These are phyloP conservation scores for Nesoenas mayeri DNA, from an alignment of 2,113 vertebrate species.

Conservation along the genomic window DNA sequence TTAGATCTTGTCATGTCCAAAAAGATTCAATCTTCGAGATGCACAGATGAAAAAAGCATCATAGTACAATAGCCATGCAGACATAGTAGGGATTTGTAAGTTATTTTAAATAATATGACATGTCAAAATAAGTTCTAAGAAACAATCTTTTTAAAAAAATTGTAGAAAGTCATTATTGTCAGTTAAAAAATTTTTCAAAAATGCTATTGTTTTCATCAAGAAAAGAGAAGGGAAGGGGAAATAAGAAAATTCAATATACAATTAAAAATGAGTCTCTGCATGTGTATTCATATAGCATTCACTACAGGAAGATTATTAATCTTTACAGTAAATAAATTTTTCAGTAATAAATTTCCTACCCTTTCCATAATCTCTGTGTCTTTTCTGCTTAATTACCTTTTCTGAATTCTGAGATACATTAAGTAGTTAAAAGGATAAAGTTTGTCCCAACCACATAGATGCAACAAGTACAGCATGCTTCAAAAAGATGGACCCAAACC, in stretches of 20 bases:
- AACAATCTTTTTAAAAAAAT: not conserved
- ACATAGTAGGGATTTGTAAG: not conserved
- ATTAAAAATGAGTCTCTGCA: not conserved
- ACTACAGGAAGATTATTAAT: not conserved
- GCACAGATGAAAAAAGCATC: not conserved
- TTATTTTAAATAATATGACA: not conserved
- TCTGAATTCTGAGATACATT: not conserved
- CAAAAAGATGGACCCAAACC: no score
- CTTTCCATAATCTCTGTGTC: not conserved
- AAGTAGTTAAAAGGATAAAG: not conserved
- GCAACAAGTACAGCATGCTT: not conserved
- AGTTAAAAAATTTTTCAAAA: not conserved
- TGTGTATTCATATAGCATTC: not conserved
- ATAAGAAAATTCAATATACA: not conserved
- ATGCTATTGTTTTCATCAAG: not conserved
- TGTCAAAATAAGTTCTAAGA: not conserved
- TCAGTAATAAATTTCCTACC: not conserved
- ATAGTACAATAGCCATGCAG: accelerated
- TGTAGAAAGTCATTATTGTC: not conserved
- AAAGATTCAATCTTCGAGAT: not conserved
- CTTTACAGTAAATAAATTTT: not conserved
- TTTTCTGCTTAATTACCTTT: not conserved
- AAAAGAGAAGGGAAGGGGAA: not conserved
- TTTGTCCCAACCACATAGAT: not conserved
- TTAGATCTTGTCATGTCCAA: not conserved